These are phyloP conservation scores for Agapornis roseicollis DNA, from an alignment of 2,113 vertebrate genomes.

Conservation along the genomic window DNA sequence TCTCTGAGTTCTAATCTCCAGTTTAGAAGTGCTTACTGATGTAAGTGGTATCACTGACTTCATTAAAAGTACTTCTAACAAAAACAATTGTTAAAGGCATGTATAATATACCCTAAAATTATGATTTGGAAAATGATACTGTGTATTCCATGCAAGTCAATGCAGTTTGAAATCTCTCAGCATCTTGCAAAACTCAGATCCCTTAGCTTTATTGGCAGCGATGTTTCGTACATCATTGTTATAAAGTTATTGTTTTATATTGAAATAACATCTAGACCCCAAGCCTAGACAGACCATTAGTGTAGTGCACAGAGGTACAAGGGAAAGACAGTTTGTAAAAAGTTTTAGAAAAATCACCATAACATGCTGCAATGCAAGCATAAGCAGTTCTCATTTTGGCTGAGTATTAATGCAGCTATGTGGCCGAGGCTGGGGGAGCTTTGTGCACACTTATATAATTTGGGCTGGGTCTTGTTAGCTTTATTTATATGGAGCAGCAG, in stretches of 20 bases:
- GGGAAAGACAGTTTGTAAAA: neutral
- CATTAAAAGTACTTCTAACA: neutral
- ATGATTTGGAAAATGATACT: neutral
- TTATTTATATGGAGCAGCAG: neutral
- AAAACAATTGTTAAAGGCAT: neutral
- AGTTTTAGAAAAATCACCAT: neutral
- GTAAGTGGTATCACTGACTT: neutral
- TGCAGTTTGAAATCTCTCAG: neutral
- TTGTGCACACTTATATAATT: neutral
- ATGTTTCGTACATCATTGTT: neutral
- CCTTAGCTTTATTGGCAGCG: fast-evolving
- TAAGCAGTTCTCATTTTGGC: neutral
- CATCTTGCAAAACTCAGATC: neutral
- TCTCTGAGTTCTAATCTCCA: neutral
- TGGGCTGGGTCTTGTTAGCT: neutral
- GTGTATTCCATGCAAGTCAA: neutral
- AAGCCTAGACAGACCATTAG: neutral
- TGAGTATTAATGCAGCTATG: neutral
- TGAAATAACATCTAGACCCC: neutral
- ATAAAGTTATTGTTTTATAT: neutral
- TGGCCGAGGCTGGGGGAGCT: neutral
- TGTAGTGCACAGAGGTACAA: neutral
- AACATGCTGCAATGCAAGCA: neutral
- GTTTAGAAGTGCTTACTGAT: neutral
- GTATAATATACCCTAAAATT: neutral